Evolutionary conservation across 2,113 vertebrate genomes (phyloP).

Genomic region (Panthera uncia): DNA sequence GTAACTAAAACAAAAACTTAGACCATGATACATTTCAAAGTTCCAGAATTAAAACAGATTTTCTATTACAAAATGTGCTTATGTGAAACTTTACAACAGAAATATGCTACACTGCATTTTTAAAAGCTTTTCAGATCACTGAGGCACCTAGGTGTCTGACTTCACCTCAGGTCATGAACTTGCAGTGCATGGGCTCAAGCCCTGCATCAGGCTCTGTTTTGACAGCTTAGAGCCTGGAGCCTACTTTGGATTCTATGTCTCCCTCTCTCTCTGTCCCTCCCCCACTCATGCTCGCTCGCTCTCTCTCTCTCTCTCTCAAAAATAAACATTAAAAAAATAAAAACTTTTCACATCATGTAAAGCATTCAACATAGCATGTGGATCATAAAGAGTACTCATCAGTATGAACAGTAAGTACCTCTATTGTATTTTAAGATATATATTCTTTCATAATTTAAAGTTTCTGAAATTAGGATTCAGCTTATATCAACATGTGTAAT

Average conservation of each 20-base stretch:
- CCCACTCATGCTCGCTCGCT: too few species aligned
- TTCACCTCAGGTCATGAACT: too few species aligned
- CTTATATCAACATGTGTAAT: neutral
- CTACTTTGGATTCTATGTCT: too few species aligned
- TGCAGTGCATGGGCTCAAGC: too few species aligned
- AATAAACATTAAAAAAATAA: too few species aligned
- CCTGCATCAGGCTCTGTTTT: too few species aligned
- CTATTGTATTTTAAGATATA: neutral
- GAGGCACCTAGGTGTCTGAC: too few species aligned
- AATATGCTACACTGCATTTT: neutral
- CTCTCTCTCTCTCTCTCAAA: too few species aligned
- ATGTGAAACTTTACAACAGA: neutral
- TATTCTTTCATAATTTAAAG: neutral
- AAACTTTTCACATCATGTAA: neutral
- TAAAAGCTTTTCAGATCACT: neutral
- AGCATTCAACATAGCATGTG: neutral
- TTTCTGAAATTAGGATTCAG: neutral
- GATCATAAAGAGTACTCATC: neutral
- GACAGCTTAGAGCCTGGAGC: too few species aligned
- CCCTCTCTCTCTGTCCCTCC: too few species aligned
- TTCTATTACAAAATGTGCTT: neutral
- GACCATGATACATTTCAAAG: neutral
- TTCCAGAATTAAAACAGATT: constrained; percentile 21
- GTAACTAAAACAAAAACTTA: neutral
- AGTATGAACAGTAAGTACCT: neutral